Base-by-base conservation (phyloP, 2,888 invertebrate species). In the Caenorhabditis panamensis region DNA sequence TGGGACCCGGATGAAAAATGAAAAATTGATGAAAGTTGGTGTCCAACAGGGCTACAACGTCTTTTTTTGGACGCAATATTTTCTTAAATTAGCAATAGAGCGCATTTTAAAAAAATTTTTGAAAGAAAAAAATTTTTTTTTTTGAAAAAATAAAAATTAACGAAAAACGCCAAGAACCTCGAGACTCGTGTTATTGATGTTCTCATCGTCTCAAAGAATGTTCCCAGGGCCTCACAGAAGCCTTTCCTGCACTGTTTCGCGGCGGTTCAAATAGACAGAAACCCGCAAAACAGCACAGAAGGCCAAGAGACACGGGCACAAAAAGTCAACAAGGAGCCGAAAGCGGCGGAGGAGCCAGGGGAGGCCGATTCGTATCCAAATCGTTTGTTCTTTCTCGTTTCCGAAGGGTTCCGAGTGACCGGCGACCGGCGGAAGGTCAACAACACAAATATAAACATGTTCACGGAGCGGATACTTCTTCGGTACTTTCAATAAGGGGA, bases 11-110 rank as follows among this genome's bases (percentile, higher is more conserved):
- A 58, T 58, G 58, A 58, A 18, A 58, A 58, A 58, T 58, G 58
- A 58, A 58, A 18, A 58, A 53, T 53, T 26, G 53, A 53, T 53
- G 53, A 53, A 53, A 53, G 53, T 53, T 53, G 24, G 31, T 31
- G 31, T 31, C 31, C 31, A 9, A 31, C 4, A 31, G 4, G 31
- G n/a, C n/a, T n/a, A n/a, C n/a, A n/a, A n/a, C 20, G 24, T 16
- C 26, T 8, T 53, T 53, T 53, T 53, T 22, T 31, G 31, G 31
- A 31, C 31, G 9, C 31, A 4, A 31, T 9, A n/a, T n/a, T n/a
- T n/a, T n/a, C n/a, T n/a, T n/a, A n/a, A n/a, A n/a, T 31, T 31
- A 31, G 4, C 31, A 31, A 4, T 31, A 31, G 31, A 31, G 31
- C 31, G 31, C 31, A 16, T 53, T 49, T 41, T 16, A 6, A 3